Evolutionary conservation across 1,140 invertebrate species (phyloP).

Genomic region (Elysia chlorotica): DNA sequence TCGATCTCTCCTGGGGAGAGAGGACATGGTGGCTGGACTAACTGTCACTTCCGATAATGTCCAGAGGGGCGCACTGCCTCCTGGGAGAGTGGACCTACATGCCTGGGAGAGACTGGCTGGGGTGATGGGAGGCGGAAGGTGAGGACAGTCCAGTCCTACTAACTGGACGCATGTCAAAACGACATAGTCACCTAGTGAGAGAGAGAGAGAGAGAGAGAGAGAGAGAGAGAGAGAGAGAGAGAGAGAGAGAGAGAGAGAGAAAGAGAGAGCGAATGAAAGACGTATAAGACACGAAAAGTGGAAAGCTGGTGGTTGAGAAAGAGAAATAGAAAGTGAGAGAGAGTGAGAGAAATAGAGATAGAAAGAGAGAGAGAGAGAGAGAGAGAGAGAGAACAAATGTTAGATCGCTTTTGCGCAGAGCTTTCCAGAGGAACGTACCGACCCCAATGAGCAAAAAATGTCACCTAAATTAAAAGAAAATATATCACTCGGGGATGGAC

Average conservation of each 20-base stretch:
- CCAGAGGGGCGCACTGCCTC: too few relatives aligned
- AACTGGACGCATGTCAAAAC: too few relatives aligned
- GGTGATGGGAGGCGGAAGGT: too few relatives aligned
- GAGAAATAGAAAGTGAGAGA: not conserved
- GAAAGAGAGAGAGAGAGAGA: conserved; percentile 8
- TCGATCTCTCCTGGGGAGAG: too few relatives aligned
- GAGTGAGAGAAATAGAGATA: conserved; percentile 9
- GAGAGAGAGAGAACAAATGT: not conserved
- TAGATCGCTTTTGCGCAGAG: not conserved
- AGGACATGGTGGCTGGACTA: too few relatives aligned
- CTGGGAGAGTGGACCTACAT: too few relatives aligned
- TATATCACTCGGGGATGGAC: not conserved
- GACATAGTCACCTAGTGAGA: not conserved
- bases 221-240: conserved; percentile 9
- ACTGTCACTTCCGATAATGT: too few relatives aligned
- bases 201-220: conserved; percentile 14
- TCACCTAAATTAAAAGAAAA: not conserved
- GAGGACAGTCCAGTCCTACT: too few relatives aligned
- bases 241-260: not conserved
- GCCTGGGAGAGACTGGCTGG: too few relatives aligned
- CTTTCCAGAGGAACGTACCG: not conserved
- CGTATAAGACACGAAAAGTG: not conserved
- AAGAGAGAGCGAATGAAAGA: not conserved
- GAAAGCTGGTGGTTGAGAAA: not conserved
- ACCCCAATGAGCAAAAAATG: not conserved